These are phyloP conservation scores for Crotalus tigris DNA, from an alignment of 2,113 vertebrate genomes.

Conservation along the genomic window DNA sequence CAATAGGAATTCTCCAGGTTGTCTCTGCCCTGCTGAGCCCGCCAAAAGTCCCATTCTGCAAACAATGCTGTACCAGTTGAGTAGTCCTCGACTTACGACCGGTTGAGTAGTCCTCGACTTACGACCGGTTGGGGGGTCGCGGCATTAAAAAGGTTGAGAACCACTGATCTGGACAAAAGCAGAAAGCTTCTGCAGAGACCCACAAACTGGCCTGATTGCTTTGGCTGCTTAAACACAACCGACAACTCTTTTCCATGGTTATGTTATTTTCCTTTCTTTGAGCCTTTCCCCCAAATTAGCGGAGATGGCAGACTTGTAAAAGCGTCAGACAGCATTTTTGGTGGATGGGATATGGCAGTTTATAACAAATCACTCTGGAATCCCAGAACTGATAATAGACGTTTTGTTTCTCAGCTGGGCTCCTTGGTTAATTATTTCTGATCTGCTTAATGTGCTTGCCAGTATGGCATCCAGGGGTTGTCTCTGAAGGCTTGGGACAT, in stretches of 20 bases:
- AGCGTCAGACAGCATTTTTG: background rate
- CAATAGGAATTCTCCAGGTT: no score
- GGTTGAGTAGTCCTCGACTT: no score
- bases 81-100: no score
- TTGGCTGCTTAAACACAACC: background rate
- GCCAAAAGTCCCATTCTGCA: no score
- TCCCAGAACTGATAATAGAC: constrained; percentile 25
- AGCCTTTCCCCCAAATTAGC: background rate
- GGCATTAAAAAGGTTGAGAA: no score
- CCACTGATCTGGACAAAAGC: background rate
- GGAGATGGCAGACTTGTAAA: background rate
- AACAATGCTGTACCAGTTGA: no score
- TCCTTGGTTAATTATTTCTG: constrained; percentile 66
- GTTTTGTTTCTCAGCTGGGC: constrained; percentile 57
- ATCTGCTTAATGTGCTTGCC: constrained; percentile 54
- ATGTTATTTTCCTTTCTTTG: background rate
- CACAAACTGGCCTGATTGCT: background rate
- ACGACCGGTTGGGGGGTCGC: no score
- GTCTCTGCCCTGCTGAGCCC: no score
- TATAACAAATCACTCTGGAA: constrained; percentile 20
- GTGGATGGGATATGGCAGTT: background rate
- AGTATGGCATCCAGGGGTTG: constrained; percentile 49
- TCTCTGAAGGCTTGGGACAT: background rate
- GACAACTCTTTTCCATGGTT: background rate
- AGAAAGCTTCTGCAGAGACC: background rate